Evolutionary conservation across 2,113 vertebrate species (phyloP).

Genomic region (Crotalus horridus): DNA sequence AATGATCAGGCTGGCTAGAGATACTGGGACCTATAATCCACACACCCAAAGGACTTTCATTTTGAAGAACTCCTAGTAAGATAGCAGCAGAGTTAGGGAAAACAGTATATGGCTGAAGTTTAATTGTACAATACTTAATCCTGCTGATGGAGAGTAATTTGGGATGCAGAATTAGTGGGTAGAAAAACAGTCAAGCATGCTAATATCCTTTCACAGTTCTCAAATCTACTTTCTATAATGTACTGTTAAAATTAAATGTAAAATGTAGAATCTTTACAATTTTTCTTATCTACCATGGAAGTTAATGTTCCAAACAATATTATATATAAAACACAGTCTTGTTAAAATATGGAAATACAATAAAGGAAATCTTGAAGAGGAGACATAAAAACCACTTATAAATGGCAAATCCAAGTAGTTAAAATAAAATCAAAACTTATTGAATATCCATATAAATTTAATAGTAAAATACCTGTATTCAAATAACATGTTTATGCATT

Average conservation of each 20-base stretch:
- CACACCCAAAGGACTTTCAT: not conserved
- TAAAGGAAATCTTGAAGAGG: not conserved
- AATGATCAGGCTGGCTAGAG: not conserved
- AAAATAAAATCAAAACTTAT: not conserved
- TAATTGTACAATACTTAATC: not conserved
- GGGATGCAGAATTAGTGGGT: not conserved
- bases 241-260: not conserved
- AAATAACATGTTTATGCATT: not conserved
- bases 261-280: not conserved
- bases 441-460: not conserved
- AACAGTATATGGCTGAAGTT: not conserved
- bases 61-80: not conserved
- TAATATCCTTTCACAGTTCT: not conserved
- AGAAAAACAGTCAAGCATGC: not conserved
- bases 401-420: not conserved
- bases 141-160: not conserved
- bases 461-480: not conserved
- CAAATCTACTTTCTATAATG: not conserved
- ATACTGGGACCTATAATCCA: not conserved
- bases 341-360: not conserved
- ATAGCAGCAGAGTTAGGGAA: not conserved
- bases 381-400: not conserved
- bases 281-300: not conserved
- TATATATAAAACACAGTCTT: not conserved
- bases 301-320: not conserved